Conservation (phyloP, 2,888 invertebrate genomes). For the Apocheima hispidaria region DNA sequence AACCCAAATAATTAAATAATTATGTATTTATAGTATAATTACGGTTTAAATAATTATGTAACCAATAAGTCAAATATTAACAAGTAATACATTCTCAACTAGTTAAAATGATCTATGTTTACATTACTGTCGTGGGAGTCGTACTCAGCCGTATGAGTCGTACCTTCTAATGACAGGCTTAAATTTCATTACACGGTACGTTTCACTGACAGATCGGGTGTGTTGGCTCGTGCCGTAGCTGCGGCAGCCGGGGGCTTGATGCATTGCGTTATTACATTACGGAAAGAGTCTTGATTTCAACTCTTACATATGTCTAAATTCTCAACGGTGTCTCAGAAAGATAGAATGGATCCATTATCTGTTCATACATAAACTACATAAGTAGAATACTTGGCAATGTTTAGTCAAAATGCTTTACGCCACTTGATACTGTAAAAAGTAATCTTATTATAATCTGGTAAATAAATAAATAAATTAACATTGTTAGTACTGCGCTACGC, state of each 20-base stretch:
- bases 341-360: no score
- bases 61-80: no score
- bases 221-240: background rate
- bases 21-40: no score
- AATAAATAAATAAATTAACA: no score
- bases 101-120: background rate
- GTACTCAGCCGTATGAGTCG: background rate
- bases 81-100: no score
- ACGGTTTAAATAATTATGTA: no score
- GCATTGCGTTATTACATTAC: background rate
- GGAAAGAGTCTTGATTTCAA: background rate
- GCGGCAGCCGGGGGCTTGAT: constrained; percentile 1
- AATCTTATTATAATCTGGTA: no score
- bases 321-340: no score
- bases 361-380: background rate
- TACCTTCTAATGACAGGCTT: background rate
- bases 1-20: no score
- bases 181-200: constrained; percentile 10
- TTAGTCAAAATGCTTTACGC: no score
- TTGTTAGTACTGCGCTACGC: background rate
- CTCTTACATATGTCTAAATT: no score
- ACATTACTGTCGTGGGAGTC: background rate
- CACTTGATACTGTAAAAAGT: no score
- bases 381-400: background rate
- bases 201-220: constrained; percentile 11